A percentile compares a stretch with the other conserved stretches of the same genome.
These are phyloP conservation scores for Mesodorylaimus sp. DNA, from an alignment of 2,888 invertebrate species.

Conservation along the genomic window DNA sequence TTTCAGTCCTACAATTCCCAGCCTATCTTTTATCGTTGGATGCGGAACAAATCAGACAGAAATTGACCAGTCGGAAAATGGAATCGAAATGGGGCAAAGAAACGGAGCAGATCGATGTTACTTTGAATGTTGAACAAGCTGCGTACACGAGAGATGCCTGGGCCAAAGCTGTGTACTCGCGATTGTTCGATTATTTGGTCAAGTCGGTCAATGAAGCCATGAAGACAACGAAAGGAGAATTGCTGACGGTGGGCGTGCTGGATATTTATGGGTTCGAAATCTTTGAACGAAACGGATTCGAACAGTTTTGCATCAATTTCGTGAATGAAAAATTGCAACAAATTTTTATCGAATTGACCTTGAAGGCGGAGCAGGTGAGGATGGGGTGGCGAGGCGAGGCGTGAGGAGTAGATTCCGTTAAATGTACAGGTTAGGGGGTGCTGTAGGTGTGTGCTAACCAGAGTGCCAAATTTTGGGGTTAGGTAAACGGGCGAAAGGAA, in stretches of 20 bases:
- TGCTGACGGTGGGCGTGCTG: constrained; percentile 43
- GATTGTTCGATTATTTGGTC: constrained; percentile 47
- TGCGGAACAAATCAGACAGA: constrained; percentile 39
- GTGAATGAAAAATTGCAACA: constrained; percentile 53
- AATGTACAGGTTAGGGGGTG: too few species aligned
- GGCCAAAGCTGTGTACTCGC: constrained; percentile 45
- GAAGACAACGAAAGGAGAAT: constrained; percentile 36
- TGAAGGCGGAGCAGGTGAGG: constrained; percentile 47
- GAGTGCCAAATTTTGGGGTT: too few species aligned
- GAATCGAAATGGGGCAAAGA: constrained; percentile 49
- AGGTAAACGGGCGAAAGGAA: constrained; percentile 44
- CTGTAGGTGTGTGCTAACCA: too few species aligned
- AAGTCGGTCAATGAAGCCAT: constrained; percentile 46
- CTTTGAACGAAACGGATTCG: constrained; percentile 49
- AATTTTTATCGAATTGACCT: constrained; percentile 50
- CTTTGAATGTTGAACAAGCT: constrained; percentile 46
- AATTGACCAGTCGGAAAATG: constrained; percentile 44
- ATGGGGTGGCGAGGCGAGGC: neutral
- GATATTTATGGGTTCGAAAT: constrained; percentile 55
- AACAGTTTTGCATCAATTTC: constrained; percentile 52
- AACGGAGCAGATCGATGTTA: constrained; percentile 46
- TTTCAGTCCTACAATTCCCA: constrained; percentile 44
- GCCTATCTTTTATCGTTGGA: constrained; percentile 44
- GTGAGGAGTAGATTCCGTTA: too few species aligned
- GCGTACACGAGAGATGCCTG: constrained; percentile 46